A percentile compares a stretch with the other conserved stretches of the same genome.
These are phyloP conservation scores for Galeopsomyia nigrocyanea DNA, from an alignment of 2,888 invertebrate genomes.

Conservation along the genomic window DNA sequence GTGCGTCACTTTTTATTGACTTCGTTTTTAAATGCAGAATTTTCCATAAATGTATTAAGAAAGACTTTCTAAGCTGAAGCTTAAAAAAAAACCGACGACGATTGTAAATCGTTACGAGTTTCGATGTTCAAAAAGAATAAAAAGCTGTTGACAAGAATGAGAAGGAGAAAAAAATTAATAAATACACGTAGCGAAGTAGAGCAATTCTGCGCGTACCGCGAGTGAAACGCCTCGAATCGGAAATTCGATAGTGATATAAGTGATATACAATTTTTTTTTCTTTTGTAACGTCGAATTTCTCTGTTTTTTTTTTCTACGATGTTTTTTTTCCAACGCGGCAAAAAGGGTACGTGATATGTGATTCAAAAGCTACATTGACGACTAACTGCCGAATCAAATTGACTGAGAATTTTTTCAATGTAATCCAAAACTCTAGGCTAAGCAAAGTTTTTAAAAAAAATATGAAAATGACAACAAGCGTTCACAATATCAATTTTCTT, in stretches of 20 bases:
- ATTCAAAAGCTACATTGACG: conserved; percentile 41
- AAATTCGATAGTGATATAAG: conserved; percentile 46
- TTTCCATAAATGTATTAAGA: conserved; percentile 14
- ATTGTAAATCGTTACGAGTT: conserved; percentile 25
- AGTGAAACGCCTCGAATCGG: conserved; percentile 41
- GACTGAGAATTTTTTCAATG: conserved; percentile 43
- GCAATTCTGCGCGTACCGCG: conserved; percentile 20
- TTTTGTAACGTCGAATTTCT: conserved; percentile 25
- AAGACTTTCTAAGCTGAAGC: conserved; percentile 19
- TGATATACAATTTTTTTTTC: conserved; percentile 44
- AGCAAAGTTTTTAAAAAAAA: conserved; percentile 23
- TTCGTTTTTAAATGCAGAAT: conserved; percentile 26
- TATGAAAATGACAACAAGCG: conserved; percentile 28
- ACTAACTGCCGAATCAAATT: conserved; percentile 43
- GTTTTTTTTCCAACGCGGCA: conserved; percentile 40
- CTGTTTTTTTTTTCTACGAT: conserved; percentile 1
- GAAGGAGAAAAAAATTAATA: not conserved
- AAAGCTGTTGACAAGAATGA: conserved; percentile 5
- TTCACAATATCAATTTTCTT: not conserved
- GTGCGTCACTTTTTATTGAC: conserved; percentile 35
- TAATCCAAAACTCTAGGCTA: conserved; percentile 43
- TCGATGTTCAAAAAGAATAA: conserved; percentile 5
- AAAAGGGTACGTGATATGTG: conserved; percentile 39
- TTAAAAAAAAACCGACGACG: conserved; percentile 13
- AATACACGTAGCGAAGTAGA: not conserved